Evolutionary conservation across 2,888 invertebrate species (phyloP).

Genomic region (Caenorhabditis wallacei): DNA sequence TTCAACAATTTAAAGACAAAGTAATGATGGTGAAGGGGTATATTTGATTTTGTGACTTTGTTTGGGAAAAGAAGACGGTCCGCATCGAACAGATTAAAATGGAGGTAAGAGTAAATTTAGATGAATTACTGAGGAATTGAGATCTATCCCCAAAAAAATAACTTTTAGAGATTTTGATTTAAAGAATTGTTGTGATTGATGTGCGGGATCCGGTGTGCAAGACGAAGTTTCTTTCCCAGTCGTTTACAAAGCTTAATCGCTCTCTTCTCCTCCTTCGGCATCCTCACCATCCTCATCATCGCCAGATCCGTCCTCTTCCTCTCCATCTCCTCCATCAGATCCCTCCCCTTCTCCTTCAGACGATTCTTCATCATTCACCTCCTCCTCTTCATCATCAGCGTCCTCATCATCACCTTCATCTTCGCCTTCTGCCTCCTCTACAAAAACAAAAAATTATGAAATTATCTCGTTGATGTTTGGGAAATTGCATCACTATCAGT

Average conservation of each 20-base stretch:
- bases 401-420: conserved; percentile 70
- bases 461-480: no score
- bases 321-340: conserved; percentile 68
- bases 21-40: conserved; percentile 1
- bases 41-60: conserved; percentile 38
- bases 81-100: conserved; percentile 38
- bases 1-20: conserved; percentile 48
- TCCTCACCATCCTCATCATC: conserved; percentile 69
- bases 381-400: conserved; percentile 74
- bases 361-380: conserved; percentile 73
- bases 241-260: conserved; percentile 58
- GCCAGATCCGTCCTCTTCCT: conserved; percentile 67
- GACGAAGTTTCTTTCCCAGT: conserved; percentile 14
- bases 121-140: conserved; percentile 62
- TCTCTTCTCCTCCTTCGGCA: conserved; percentile 71
- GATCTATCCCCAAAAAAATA: conserved; percentile 60
- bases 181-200: conserved; percentile 28
- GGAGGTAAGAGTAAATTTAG: conserved; percentile 7
- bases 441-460: background rate
- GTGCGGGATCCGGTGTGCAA: conserved; percentile 13
- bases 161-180: conserved; percentile 51
- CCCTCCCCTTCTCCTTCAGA: conserved; percentile 70
- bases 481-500: no score
- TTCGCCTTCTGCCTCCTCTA: conserved; percentile 67
- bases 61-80: conserved; percentile 26